Evolutionary conservation across 2,888 invertebrate genomes (phyloP), one percentile per base, ranked within the genome.

Genomic region (Tipula vernalis): DNA sequence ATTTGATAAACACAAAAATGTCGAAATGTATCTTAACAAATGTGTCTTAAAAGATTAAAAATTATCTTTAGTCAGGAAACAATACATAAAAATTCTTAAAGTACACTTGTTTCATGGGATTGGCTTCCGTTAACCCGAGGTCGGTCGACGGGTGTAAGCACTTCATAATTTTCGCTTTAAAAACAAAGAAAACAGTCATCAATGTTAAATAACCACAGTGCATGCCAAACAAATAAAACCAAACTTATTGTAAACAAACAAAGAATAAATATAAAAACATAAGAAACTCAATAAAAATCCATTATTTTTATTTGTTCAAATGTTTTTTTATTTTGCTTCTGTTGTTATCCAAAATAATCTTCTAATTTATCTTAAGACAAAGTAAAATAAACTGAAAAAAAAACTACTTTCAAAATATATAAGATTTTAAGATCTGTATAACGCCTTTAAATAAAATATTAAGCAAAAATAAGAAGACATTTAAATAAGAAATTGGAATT

Each of bases 401-500:
- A 71, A 71, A 71, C 71, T 71, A 71, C 71, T 71, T 2, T 71
- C 71, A 71, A 71, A 71, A 71, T 71, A 28, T 28, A 71, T 71
- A 71, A 71, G 71, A 71, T 71, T 71, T 71, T 71, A 71, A 71
- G 71, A 71, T 71, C 71, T 71, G 71, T 71, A 71, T 71, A 71
- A 28, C 71, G 71, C 71, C 8, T 71, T 71, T 71, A 71, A 71
- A 71, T 71, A 71, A 71, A 71, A 57, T 57, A 15, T 57, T 8
- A 57, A 57, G 15, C 39, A 57, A 57, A 57, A 57, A 71, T 71
- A 71, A 71, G 71, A 71, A 71, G 71, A 71, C 71, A 71, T 71
- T 71, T 71, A 71, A 71, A 71, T 71, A 71, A 71, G 71, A 71
- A 71, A 71, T 71, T 71, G 71, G 18, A 71, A 71, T 71, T 71